Evolutionary conservation across 2,113 vertebrate species (phyloP).

Genomic region (Dermatemys mawii): DNA sequence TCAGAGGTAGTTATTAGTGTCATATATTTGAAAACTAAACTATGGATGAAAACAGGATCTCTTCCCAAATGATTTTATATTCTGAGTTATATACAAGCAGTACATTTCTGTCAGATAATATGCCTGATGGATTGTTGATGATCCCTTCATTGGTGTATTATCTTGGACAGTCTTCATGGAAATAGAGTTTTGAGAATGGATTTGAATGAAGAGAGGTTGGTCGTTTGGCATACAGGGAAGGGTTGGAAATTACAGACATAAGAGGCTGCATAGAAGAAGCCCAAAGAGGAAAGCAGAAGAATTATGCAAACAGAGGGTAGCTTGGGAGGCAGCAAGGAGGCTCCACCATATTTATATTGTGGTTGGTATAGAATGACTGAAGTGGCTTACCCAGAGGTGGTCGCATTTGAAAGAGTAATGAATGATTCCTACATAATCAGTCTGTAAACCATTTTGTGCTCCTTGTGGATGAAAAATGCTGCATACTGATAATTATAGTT

Average conservation of each 20-base stretch:
- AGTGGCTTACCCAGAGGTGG: constrained; percentile 2
- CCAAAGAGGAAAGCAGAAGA: background rate
- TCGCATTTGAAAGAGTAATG: background rate
- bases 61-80: background rate
- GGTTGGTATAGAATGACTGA: background rate
- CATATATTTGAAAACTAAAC: background rate
- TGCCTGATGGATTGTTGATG: background rate
- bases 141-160: background rate
- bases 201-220: background rate
- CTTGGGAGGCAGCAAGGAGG: background rate
- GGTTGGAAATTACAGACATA: background rate
- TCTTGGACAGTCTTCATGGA: background rate
- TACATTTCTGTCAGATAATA: background rate
- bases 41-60: background rate
- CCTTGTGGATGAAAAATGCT: background rate
- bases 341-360: background rate
- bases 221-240: background rate
- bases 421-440: background rate
- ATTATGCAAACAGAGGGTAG: background rate
- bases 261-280: background rate
- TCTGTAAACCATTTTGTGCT: constrained; percentile 8
- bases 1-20: background rate
- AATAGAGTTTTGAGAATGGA: background rate
- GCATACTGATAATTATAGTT: background rate
- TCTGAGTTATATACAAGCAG: background rate